These are phyloP conservation scores for Cephus pygmeus DNA, from an alignment of 2,888 invertebrate species.

Conservation along the genomic window DNA sequence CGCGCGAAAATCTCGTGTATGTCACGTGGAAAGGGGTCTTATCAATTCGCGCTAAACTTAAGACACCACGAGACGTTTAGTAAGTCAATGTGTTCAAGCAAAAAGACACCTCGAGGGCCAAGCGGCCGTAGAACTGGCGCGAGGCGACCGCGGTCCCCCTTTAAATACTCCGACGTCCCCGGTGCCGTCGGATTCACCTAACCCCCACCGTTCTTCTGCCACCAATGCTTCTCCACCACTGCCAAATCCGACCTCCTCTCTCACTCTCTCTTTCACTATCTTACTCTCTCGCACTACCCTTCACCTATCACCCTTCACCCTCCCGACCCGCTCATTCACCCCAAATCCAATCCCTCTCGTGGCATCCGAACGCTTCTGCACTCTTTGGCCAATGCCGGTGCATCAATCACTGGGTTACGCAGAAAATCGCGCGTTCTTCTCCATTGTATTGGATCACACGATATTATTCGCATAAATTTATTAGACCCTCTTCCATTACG, in stretches of 20 bases:
- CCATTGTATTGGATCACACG: neutral
- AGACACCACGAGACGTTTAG: neutral
- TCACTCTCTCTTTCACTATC: slow-evolving; percentile 25
- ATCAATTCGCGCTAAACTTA: neutral
- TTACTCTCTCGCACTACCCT: slow-evolving; percentile 13
- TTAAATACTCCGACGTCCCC: slow-evolving; percentile 50
- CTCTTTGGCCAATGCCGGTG: slow-evolving; percentile 6
- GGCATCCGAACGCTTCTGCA: neutral
- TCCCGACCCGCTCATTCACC: slow-evolving; percentile 39
- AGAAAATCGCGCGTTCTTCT: slow-evolving; percentile 10
- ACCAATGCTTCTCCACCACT: slow-evolving; percentile 6
- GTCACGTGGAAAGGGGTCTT: neutral
- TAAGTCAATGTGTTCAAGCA: neutral
- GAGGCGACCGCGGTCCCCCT: slow-evolving; percentile 54
- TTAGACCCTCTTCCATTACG: neutral
- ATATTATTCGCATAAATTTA: neutral
- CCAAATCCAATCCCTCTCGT: slow-evolving; percentile 41
- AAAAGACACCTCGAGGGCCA: slow-evolving; percentile 27
- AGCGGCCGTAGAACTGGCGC: slow-evolving; percentile 50
- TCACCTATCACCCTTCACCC: neutral
- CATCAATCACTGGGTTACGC: slow-evolving; percentile 23
- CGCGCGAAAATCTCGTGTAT: neutral
- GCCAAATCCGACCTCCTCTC: slow-evolving; percentile 9
- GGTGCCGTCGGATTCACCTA: slow-evolving; percentile 53
- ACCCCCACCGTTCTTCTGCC: slow-evolving; percentile 29